Conservation (phyloP, 2,113 vertebrate genomes). For the Ovibos moschatus region DNA sequence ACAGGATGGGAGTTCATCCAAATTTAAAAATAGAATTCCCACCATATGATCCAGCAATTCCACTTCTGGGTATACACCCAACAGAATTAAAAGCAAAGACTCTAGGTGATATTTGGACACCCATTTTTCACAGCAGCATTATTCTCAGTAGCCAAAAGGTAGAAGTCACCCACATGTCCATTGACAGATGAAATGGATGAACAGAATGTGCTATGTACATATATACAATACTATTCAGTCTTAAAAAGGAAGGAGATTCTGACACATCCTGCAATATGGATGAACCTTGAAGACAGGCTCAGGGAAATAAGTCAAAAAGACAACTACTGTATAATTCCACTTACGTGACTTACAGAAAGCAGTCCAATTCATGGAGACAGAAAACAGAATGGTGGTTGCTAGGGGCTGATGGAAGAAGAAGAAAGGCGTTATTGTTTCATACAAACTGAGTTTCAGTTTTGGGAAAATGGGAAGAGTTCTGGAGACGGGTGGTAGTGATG, state of each 20-base stretch:
- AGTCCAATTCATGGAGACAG: neutral
- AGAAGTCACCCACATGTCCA: neutral
- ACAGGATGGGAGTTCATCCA: neutral
- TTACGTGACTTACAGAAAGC: neutral
- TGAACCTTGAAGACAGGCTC: neutral
- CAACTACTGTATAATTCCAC: neutral
- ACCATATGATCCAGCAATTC: neutral
- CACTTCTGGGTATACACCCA: neutral
- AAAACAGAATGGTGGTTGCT: neutral
- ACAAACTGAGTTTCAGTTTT: neutral
- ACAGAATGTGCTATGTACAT: neutral
- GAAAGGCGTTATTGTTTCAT: no score
- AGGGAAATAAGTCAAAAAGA: neutral
- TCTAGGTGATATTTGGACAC: neutral
- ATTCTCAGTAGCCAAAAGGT: neutral
- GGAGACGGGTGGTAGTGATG: neutral
- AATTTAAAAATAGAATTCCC: neutral
- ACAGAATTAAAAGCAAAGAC: neutral
- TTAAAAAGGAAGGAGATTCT: neutral
- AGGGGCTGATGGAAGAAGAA: neutral
- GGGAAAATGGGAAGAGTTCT: neutral
- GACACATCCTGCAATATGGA: neutral
- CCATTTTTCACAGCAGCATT: neutral
- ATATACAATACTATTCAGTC: neutral
- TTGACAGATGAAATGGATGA: neutral